phyloP scores from a whole-genome alignment of 2,113 vertebrate genomes.

The Lampris incognitus region DNA sequence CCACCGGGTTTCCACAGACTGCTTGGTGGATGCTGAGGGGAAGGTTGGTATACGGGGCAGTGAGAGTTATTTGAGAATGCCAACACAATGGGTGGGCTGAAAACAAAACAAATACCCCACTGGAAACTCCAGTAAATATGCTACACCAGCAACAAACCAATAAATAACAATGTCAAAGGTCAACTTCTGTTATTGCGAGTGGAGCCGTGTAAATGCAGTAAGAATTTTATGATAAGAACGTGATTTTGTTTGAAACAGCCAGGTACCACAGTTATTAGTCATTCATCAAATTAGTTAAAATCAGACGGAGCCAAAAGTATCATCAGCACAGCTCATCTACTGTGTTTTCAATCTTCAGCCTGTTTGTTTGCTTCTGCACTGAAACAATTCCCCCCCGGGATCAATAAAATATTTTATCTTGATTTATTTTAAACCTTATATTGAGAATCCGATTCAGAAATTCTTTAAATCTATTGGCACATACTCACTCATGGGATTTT shows the following conservation, averaged over 20 bases:
- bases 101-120: conserved; percentile 73
- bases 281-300: neutral
- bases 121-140: conserved; percentile 75
- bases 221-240: neutral
- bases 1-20: conserved; percentile 56
- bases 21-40: conserved; percentile 42
- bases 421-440: neutral
- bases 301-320: neutral
- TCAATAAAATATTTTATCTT: conserved; percentile 12
- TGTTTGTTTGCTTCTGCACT: neutral
- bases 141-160: conserved; percentile 76
- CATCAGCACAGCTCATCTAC: neutral
- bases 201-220: conserved; percentile 29
- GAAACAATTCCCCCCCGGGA: neutral
- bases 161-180: conserved; percentile 67
- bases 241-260: conserved; percentile 25
- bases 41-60: conserved; percentile 65
- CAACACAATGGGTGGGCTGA: conserved; percentile 83
- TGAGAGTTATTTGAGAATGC: conserved; percentile 72
- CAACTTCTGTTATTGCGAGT: conserved; percentile 44
- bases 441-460: no score
- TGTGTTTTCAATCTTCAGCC: neutral
- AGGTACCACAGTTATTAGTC: neutral
- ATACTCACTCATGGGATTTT: neutral
- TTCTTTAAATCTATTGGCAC: neutral